phyloP scores from a whole-genome alignment of 2,888 invertebrate species.

The Microchrysa polita region DNA sequence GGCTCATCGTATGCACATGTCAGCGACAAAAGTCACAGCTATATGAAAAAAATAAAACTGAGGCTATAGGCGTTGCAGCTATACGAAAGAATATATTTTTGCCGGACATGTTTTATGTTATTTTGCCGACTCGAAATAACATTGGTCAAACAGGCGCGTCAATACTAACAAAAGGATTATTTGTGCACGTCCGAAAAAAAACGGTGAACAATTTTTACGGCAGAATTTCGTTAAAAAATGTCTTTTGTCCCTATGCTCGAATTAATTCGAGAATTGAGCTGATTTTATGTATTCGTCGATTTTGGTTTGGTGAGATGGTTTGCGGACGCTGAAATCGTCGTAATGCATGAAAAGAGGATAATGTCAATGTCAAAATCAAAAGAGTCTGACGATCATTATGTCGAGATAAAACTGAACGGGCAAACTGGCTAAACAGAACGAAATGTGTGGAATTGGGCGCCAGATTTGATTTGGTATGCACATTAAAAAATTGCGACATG shows the following conservation, averaged over 20 bases:
- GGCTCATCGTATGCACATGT: neutral
- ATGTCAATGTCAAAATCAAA: neutral
- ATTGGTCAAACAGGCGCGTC: conserved; percentile 12
- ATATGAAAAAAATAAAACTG: neutral
- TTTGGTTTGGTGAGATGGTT: neutral
- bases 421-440: neutral
- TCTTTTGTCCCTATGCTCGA: conserved; percentile 38
- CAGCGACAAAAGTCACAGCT: neutral
- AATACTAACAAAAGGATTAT: conserved; percentile 36
- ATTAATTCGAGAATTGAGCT: conserved; percentile 41
- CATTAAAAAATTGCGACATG: conserved; percentile 21
- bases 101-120: conserved; percentile 29
- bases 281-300: conserved; percentile 28
- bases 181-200: conserved; percentile 18
- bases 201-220: conserved; percentile 22
- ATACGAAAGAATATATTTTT: neutral
- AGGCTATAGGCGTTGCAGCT: neutral
- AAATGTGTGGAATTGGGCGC: conserved; percentile 28
- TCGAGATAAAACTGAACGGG: neutral
- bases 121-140: neutral
- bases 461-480: conserved; percentile 37
- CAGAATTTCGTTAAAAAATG: conserved; percentile 21
- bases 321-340: neutral
- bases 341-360: neutral
- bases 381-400: too few relatives aligned